phyloP scores from a whole-genome alignment of 1,140 invertebrate species.

The Campoletis sonorensis region DNA sequence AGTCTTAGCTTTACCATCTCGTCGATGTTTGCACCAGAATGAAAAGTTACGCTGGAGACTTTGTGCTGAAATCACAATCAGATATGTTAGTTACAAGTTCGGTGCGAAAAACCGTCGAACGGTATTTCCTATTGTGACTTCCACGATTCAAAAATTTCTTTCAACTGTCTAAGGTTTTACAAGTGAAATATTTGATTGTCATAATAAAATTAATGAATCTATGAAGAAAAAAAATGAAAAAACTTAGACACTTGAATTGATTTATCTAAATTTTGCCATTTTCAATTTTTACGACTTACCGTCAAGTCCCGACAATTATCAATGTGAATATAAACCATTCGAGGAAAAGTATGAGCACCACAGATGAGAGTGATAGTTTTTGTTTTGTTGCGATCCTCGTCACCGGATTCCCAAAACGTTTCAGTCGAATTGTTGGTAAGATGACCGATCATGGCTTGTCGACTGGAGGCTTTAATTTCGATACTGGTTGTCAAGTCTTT shows the following conservation, averaged over 20 bases:
- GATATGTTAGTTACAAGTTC: slow-evolving; percentile 21
- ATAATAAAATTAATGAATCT: no score
- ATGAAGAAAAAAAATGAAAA: no score
- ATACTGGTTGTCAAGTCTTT: slow-evolving; percentile 85
- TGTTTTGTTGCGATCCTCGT: slow-evolving; percentile 95
- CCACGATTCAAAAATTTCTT: no score
- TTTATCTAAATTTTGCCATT: no score
- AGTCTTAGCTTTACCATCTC: slow-evolving; percentile 88
- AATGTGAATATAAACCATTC: slow-evolving; percentile 90
- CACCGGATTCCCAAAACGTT: slow-evolving; percentile 99
- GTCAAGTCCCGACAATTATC: slow-evolving; percentile 94
- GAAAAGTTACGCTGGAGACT: slow-evolving; percentile 88
- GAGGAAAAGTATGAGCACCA: slow-evolving; percentile 79
- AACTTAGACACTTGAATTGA: no score
- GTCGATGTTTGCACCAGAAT: slow-evolving; percentile 86
- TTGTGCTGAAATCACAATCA: slow-evolving; percentile 85
- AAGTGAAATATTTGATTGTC: no score
- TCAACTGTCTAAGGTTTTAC: no score
- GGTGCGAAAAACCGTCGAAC: no score
- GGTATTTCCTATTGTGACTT: no score
- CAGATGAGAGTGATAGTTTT: slow-evolving; percentile 84
- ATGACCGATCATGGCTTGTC: slow-evolving; percentile 94
- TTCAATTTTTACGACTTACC: slow-evolving; percentile 76
- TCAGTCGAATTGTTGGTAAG: slow-evolving; percentile 96
- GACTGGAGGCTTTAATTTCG: slow-evolving; percentile 93